Evolutionary conservation across 1,140 invertebrate species (phyloP).

Genomic region (Diploscapter pachys): DNA sequence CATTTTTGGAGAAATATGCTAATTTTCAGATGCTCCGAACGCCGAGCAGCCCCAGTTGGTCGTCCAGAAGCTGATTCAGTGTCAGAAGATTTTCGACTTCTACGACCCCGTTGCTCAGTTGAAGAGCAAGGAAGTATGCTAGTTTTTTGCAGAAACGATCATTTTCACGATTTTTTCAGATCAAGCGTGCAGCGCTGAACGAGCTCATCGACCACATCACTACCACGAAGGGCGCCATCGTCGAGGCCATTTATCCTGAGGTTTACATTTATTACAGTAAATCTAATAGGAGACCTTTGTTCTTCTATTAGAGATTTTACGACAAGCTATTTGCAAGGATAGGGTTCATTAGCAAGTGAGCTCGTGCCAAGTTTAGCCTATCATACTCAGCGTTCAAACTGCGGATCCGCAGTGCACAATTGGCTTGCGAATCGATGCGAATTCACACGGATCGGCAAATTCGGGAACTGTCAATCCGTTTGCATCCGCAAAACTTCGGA

Average conservation of each 20-base stretch:
- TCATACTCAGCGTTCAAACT: too few relatives aligned
- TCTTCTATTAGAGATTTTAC: too few relatives aligned
- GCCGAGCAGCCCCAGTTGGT: slow-evolving; percentile 63
- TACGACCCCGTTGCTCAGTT: slow-evolving; percentile 60
- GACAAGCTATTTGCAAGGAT: too few relatives aligned
- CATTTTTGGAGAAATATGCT: background rate
- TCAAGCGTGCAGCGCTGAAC: slow-evolving; percentile 60
- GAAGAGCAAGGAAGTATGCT: slow-evolving; percentile 65
- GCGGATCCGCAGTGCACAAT: too few relatives aligned
- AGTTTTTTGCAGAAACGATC: background rate
- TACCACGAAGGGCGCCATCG: slow-evolving; percentile 53
- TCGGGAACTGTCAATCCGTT: too few relatives aligned
- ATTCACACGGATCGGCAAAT: too few relatives aligned
- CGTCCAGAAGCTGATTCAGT: slow-evolving; percentile 65
- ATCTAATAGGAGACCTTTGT: background rate
- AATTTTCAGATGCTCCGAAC: slow-evolving; percentile 73
- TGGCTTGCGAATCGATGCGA: too few relatives aligned
- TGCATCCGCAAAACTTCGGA: too few relatives aligned
- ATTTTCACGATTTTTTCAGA: slow-evolving; percentile 43
- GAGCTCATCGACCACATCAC: slow-evolving; percentile 60
- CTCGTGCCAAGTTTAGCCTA: too few relatives aligned
- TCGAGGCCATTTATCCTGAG: slow-evolving; percentile 59
- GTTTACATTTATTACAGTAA: slow-evolving; percentile 77
- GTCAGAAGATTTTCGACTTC: slow-evolving; percentile 65
- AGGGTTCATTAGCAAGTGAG: too few relatives aligned